Conservation (phyloP, 2,113 vertebrate species). For the Natator depressus region DNA sequence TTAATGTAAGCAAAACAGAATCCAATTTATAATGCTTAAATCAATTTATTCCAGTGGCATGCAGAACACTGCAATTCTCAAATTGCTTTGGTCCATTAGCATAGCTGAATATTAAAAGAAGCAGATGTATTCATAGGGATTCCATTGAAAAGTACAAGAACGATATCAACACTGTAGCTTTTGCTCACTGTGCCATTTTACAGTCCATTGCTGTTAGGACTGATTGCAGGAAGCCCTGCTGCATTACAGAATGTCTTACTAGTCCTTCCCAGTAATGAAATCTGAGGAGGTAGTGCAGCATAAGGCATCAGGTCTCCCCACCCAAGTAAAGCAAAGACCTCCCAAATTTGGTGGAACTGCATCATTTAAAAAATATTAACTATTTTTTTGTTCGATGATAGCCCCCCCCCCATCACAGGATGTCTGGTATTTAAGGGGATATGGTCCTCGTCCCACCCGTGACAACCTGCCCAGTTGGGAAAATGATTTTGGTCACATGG, state of each 20-base stretch:
- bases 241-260: neutral
- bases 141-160: neutral
- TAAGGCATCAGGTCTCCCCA: neutral
- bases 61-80: neutral
- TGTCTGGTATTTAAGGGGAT: neutral
- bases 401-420: neutral
- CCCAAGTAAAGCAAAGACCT: neutral
- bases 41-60: neutral
- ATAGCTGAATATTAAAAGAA: neutral
- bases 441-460: too few species aligned
- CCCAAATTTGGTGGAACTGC: neutral
- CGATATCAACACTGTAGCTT: neutral
- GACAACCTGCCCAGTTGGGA: neutral
- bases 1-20: conserved; percentile 2
- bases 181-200: neutral
- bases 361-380: neutral
- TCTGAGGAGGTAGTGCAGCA: neutral
- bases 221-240: neutral
- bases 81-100: neutral
- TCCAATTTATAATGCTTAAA: neutral
- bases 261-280: neutral
- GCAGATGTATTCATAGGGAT: neutral
- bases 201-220: neutral
- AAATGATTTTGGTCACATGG: neutral
- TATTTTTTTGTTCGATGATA: too few species aligned